Base-by-base conservation (phyloP, 2,113 vertebrate species). In the Nothobranchius furzeri region DNA sequence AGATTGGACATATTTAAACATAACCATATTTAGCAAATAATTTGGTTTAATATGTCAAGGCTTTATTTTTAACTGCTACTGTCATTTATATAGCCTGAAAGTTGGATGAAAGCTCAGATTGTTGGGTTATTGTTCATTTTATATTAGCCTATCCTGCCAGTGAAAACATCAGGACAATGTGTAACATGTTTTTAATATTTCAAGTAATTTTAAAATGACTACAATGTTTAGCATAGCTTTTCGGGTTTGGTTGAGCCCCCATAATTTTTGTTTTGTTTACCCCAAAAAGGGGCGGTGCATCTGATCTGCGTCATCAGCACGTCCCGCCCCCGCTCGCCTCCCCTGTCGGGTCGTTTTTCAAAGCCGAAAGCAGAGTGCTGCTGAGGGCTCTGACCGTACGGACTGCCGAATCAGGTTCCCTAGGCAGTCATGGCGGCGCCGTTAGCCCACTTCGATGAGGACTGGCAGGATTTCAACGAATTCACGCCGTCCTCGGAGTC, bases 401-500 rank as follows among this genome's bases (percentile, higher is more conserved):
- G 70, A 45, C 61, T 14, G 49, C 47, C 14, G 53, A 71, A 17
- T 6, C 15, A 43, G 37, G 75, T 45, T 70, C 58, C 63, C 15
- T 30, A 70, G 68, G 82, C 83, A 81, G 93, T 86, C 73, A 96
- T 97, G 95, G 96, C 95, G 92, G 95, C 95, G 48, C 95, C 95
- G 83, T 82, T 94, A 56, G 93, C 95, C 55, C 93, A 93, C 81
- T 93, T 94, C n/a, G 95, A 96, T 14, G 96, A 96, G 75, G 96
- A 99, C 86, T 99, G 97, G 97, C 95, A 99, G 75, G 97, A 99
- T 87, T 98, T 98, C 77, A 96, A 97, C 79, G 96, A 97, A 69
- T 98, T 99, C 81, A 95, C 94, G 86, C 85, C 95, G n/a, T 83
- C 92, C 60, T 66, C 74, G 25, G 89, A 78, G 1, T 68, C 86